phyloP scores from a whole-genome alignment of 2,113 vertebrate genomes.

The Charina bottae region DNA sequence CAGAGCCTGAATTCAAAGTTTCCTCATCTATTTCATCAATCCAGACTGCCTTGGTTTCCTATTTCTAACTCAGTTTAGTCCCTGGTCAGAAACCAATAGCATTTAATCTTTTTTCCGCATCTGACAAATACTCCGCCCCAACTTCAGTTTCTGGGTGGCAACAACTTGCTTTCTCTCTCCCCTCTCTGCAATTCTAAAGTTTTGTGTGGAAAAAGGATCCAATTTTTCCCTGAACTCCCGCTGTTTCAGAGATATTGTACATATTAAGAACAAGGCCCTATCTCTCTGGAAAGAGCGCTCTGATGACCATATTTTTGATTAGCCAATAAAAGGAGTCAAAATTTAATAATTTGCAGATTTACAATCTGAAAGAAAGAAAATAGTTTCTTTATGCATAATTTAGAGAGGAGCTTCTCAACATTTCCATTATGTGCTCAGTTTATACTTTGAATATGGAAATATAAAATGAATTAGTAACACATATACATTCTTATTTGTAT shows the following conservation, averaged over 20 bases:
- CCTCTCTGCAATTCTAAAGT: neutral
- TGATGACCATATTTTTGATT: neutral
- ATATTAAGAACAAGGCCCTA: neutral
- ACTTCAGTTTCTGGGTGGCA: neutral
- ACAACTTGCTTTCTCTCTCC: neutral
- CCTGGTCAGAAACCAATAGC: too few species aligned
- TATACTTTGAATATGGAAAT: neutral
- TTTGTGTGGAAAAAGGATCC: neutral
- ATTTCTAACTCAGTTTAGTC: too few species aligned
- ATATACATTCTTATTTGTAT: neutral
- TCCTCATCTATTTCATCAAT: neutral
- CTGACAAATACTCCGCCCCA: neutral
- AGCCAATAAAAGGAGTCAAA: neutral
- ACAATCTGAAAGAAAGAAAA: neutral
- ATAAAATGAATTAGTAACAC: neutral
- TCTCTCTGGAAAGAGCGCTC: neutral
- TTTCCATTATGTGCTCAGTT: neutral
- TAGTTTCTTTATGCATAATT: neutral
- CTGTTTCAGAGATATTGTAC: neutral
- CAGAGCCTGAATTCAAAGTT: neutral
- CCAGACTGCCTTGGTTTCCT: too few species aligned
- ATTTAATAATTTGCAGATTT: neutral
- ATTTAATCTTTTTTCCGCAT: neutral
- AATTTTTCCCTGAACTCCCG: neutral
- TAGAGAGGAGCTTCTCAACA: neutral